Evolutionary conservation across 1,140 invertebrate species (phyloP).

Genomic region (Drosophila saltans): DNA sequence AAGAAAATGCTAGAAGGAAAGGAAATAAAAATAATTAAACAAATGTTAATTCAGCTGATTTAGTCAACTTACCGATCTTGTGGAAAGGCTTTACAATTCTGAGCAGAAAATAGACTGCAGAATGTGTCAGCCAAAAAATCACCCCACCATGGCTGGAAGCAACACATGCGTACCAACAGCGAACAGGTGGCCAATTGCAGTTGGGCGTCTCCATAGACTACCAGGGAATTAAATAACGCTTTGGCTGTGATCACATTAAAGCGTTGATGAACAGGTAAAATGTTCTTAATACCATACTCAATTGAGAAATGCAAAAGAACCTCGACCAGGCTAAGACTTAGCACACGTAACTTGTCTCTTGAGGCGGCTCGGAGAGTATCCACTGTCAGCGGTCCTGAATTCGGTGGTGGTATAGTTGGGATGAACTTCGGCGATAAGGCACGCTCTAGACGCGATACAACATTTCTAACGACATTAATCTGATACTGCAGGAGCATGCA

Average conservation of each 20-base stretch:
- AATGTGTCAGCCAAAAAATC: slow-evolving; percentile 92
- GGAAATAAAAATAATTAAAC: not conserved
- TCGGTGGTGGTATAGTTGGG: not conserved
- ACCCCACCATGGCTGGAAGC: slow-evolving; percentile 93
- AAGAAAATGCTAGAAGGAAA: slow-evolving; percentile 90
- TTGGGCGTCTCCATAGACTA: slow-evolving; percentile 80
- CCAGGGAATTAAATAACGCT: slow-evolving; percentile 86
- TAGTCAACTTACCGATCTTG: slow-evolving; percentile 89
- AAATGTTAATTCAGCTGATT: not conserved
- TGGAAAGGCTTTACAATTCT: slow-evolving; percentile 90
- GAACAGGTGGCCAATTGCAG: slow-evolving; percentile 85
- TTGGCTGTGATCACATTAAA: slow-evolving; percentile 87
- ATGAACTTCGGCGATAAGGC: slow-evolving; percentile 33
- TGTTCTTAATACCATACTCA: slow-evolving; percentile 85
- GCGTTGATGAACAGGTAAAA: slow-evolving; percentile 84
- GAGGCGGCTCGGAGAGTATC: slow-evolving; percentile 86
- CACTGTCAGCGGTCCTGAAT: slow-evolving; percentile 24
- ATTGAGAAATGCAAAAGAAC: slow-evolving; percentile 89
- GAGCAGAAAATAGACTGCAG: slow-evolving; percentile 90
- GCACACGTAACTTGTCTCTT: slow-evolving; percentile 90
- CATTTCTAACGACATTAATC: slow-evolving; percentile 89
- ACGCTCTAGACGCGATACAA: slow-evolving; percentile 88
- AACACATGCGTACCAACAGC: slow-evolving; percentile 90
- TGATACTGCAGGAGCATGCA: slow-evolving; percentile 92
- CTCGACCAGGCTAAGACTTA: slow-evolving; percentile 92